Evolutionary conservation across 2,888 invertebrate species (phyloP), one percentile per base, ranked within the genome.

Genomic region (Orthosia cruda): DNA sequence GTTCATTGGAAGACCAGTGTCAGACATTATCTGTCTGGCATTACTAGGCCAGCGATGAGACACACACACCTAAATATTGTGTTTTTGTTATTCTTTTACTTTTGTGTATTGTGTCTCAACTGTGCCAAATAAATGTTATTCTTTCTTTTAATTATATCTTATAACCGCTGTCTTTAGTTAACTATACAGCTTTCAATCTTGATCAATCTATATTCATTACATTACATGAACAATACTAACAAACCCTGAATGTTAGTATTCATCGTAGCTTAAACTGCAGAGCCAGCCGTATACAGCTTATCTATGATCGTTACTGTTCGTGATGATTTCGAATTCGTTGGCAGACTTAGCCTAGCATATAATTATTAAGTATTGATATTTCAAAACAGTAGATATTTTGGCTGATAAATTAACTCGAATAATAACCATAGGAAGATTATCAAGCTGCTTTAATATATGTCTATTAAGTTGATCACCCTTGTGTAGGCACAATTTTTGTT

Each of bases 181-280:
- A 23, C 4, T 40, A 40, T 40, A 49, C 11, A 20, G 26, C 45
- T 4, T 62, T 61, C 3, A n/a, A 16, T 49, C 16, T 40, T 15
- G 16, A 55, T 4, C 5, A 3, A 3, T 49, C 7, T 12, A 9
- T 40, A 71, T 52, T 58, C 12, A 80, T 80, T 40, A 72, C 2
- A 45, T 20, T 63, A 40, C 49, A 23, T 15, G 74, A 52, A 81
- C 80, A 78, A 80, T 57, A 47, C 67, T 80, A 78, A 80, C 69
- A 50, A 70, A 61, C 45, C 3, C 7, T 45, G 49, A 79, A 76
- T 64, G 81, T 76, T 16, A 52, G 23, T 69, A 76, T 81, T 75
- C 47, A 81, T 50, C 40, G 23, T 23, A 50, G 64, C 47, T 81
- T 20, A 32, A 64, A 64, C 76, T 75, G 47, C 54, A 61, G 23